These are phyloP conservation scores for Fragum sueziense DNA, from an alignment of 2,888 invertebrate species.

Conservation along the genomic window DNA sequence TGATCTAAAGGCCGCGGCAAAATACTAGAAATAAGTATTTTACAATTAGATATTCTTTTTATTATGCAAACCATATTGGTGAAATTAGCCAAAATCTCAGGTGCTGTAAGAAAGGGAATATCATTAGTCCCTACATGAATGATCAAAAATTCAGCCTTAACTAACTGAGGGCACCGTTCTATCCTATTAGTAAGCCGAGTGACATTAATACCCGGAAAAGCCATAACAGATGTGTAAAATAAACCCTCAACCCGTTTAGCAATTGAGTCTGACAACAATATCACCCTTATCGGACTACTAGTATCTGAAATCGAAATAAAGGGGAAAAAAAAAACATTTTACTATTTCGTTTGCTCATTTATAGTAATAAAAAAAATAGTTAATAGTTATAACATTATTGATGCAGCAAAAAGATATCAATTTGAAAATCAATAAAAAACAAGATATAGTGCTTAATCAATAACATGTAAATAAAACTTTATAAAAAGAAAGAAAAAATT, in stretches of 20 bases:
- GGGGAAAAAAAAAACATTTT: not conserved
- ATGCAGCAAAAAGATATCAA: too few species aligned
- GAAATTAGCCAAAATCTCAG: not conserved
- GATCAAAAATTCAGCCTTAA: not conserved
- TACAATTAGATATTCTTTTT: not conserved
- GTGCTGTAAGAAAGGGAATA: not conserved
- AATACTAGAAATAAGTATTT: not conserved
- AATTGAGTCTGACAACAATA: not conserved
- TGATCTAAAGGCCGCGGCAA: not conserved
- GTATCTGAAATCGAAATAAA: not conserved
- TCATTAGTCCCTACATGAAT: constrained; percentile 3
- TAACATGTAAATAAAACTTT: too few species aligned
- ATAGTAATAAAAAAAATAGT: too few species aligned
- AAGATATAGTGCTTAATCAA: too few species aligned
- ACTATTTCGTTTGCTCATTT: too few species aligned
- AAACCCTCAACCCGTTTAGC: not conserved
- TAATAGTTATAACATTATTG: too few species aligned
- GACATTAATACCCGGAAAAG: constrained; percentile 1
- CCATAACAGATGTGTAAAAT: not conserved
- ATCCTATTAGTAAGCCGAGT: not conserved
- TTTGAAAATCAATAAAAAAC: too few species aligned
- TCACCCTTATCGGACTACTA: not conserved
- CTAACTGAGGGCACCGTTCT: not conserved
- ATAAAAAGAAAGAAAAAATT: too few species aligned
- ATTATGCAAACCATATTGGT: not conserved